Percentiles rank a stretch among this genome's conserved stretches.
These are phyloP conservation scores for Natator depressus DNA, from an alignment of 2,113 vertebrate genomes.

Conservation along the genomic window DNA sequence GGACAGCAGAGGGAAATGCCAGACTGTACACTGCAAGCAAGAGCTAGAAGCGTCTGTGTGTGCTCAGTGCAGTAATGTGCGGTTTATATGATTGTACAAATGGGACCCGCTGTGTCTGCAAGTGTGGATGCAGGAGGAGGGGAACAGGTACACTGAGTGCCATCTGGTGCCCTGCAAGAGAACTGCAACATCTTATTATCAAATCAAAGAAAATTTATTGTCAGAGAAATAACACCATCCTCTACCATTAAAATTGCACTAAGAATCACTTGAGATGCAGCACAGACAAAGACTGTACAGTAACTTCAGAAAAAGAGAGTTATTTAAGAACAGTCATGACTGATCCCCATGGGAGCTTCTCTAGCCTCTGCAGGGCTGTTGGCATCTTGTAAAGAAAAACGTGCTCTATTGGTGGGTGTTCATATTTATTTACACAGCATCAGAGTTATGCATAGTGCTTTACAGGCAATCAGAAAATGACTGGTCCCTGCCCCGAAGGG, in stretches of 20 bases:
- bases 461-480: neutral
- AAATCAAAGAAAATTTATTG: neutral
- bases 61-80: accelerated
- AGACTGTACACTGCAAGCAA: neutral
- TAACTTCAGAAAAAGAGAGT: neutral
- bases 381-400: neutral
- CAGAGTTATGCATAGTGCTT: neutral
- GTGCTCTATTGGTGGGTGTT: neutral
- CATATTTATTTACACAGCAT: accelerated
- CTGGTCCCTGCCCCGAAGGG: neutral
- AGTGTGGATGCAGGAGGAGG: accelerated
- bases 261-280: neutral
- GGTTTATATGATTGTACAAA: accelerated
- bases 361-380: neutral
- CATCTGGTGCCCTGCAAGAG: neutral
- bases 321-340: neutral
- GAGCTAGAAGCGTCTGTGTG: neutral
- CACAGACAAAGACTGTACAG: neutral
- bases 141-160: accelerated
- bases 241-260: neutral
- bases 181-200: neutral
- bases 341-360: neutral
- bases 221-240: neutral
- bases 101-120: accelerated
- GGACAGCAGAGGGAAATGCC: neutral